These are phyloP conservation scores for Lates japonicus DNA, from an alignment of 2,797 vertebrate species.

Conservation along the genomic window DNA sequence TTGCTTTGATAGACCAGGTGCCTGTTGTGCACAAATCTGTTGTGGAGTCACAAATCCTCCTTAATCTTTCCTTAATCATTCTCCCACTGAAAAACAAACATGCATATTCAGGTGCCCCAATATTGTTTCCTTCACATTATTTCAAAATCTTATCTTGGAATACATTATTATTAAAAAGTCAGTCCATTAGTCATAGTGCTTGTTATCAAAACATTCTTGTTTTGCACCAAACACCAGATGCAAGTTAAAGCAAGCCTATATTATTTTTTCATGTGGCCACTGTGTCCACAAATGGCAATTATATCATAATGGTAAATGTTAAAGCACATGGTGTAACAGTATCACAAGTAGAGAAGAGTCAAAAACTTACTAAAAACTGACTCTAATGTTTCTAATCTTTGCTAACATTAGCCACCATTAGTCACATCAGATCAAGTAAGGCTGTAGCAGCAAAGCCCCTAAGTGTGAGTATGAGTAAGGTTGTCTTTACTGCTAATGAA, in stretches of 20 bases:
- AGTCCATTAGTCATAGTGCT: background rate
- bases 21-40: constrained; percentile 54
- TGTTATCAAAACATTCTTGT: background rate
- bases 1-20: constrained; percentile 64
- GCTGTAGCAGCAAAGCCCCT: background rate
- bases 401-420: background rate
- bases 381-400: background rate
- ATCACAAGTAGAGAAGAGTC: background rate
- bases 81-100: constrained; percentile 33
- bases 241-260: too few relatives aligned
- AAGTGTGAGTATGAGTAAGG: background rate
- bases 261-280: background rate
- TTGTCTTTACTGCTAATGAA: background rate
- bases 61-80: constrained; percentile 50
- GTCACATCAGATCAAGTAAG: background rate
- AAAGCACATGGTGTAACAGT: background rate
- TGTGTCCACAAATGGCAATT: background rate
- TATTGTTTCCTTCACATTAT: constrained; percentile 7
- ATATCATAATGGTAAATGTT: background rate
- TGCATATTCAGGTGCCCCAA: constrained; percentile 1
- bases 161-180: background rate
- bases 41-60: constrained; percentile 49
- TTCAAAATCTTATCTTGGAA: constrained; percentile 25
- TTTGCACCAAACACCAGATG: background rate
- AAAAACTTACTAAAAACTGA: background rate